Percentiles rank a stretch among this genome's conserved stretches.
Evolutionary conservation across 2,888 invertebrate species (phyloP).

Genomic region (Papilio demoleus): DNA sequence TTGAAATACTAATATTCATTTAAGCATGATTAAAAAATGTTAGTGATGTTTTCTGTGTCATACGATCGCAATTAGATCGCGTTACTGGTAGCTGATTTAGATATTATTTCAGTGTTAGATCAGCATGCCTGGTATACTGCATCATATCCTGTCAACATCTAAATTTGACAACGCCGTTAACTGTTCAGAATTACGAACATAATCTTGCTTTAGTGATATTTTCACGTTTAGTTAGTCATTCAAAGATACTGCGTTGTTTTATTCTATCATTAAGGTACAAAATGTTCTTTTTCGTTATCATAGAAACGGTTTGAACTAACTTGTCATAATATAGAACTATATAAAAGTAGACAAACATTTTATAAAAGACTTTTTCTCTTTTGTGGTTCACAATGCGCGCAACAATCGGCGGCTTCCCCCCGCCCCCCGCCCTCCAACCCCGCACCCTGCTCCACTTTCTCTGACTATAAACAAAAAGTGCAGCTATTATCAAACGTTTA

Average conservation of each 20-base stretch:
- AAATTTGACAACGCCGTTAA: background rate
- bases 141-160: background rate
- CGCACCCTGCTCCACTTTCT: slow-evolving; percentile 6
- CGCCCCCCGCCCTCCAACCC: slow-evolving; percentile 11
- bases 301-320: too few relatives aligned
- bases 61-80: background rate
- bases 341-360: slow-evolving; percentile 13
- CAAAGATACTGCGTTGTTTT: too few relatives aligned
- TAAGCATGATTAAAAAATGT: background rate
- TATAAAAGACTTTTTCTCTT: slow-evolving; percentile 32
- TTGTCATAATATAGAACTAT: background rate
- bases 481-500: slow-evolving; percentile 30
- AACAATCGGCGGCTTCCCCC: slow-evolving; percentile 15
- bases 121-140: background rate
- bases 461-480: slow-evolving; percentile 23
- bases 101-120: background rate
- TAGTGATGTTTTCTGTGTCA: background rate
- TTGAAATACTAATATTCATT: too few relatives aligned
- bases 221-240: background rate
- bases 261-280: too few relatives aligned
- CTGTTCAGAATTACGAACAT: background rate
- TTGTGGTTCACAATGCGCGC: slow-evolving; percentile 34
- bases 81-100: background rate
- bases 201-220: too few relatives aligned
- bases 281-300: too few relatives aligned